phyloP scores from a whole-genome alignment of 37 sponge, comb jelly and placozoan species.

The Oopsacas minuta region DNA sequence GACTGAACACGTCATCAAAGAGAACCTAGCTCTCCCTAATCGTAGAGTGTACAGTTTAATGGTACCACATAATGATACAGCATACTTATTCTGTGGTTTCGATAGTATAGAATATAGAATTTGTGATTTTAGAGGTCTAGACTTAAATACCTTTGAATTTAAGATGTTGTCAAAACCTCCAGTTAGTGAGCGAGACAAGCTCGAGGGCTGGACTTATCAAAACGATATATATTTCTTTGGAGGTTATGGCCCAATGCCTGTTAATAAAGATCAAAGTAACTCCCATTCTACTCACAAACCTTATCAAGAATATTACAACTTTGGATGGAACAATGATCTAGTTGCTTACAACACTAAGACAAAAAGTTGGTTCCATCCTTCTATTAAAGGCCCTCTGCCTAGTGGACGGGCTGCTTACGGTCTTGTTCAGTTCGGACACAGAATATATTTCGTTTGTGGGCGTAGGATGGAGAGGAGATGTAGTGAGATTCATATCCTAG shows the following conservation, averaged over 20 bases:
- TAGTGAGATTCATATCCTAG: not conserved
- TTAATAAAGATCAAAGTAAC: no score
- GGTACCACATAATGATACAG: not conserved
- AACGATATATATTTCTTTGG: not conserved
- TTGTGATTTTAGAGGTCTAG: not conserved
- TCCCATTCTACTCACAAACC: not conserved
- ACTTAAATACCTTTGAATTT: not conserved
- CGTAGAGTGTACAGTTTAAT: not conserved
- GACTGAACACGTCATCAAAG: not conserved
- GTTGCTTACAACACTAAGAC: not conserved
- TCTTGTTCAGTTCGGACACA: slow-evolving; percentile 1
- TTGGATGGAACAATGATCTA: not conserved
- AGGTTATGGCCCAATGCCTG: not conserved
- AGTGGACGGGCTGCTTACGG: not conserved
- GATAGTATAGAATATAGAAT: not conserved
- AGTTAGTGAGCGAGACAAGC: not conserved
- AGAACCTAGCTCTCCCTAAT: not conserved
- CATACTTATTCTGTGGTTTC: not conserved
- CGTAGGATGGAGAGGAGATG: not conserved
- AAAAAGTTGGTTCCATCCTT: not conserved
- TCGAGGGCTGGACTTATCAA: not conserved
- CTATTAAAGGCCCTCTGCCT: not conserved
- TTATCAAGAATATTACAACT: not conserved
- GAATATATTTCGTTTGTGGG: not conserved
- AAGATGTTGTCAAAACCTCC: not conserved